These are phyloP conservation scores for Microchirus variegatus DNA, from an alignment of 2,797 vertebrate genomes.

Conservation along the genomic window DNA sequence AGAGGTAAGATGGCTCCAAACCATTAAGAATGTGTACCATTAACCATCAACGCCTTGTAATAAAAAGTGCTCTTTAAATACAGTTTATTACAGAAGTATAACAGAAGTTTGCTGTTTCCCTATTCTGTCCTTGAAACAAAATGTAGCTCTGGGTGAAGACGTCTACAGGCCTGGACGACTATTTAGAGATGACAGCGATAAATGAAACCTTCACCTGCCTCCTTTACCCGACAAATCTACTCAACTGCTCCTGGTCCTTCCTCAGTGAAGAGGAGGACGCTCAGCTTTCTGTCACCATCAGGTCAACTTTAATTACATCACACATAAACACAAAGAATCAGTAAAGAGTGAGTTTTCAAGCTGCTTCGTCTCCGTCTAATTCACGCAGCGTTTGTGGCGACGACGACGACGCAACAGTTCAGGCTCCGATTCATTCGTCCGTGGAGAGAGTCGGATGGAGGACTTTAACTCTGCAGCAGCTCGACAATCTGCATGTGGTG, in stretches of 20 bases:
- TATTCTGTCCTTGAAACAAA: neutral
- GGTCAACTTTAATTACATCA: conserved; percentile 30
- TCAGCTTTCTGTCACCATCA: conserved; percentile 35
- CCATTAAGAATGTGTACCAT: too few relatives aligned
- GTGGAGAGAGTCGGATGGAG: conserved; percentile 5
- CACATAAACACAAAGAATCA: neutral
- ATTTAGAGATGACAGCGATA: rapidly evolving
- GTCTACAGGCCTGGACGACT: rapidly evolving
- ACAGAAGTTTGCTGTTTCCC: neutral
- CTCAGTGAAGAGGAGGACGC: neutral
- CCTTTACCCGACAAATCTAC: conserved; percentile 30
- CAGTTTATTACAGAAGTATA: too few relatives aligned
- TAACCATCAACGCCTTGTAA: too few relatives aligned
- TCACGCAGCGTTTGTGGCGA: conserved; percentile 43
- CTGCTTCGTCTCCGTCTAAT: neutral
- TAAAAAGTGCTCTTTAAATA: too few relatives aligned
- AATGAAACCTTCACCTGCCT: conserved; percentile 26
- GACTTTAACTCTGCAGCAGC: neutral
- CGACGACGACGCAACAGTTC: rapidly evolving
- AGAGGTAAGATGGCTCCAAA: too few relatives aligned
- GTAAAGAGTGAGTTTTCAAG: neutral
- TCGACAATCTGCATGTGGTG: rapidly evolving
- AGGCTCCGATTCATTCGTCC: neutral
- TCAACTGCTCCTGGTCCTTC: conserved; percentile 70
- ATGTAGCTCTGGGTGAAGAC: rapidly evolving